A percentile compares a stretch with the other conserved stretches of the same genome.
Evolutionary conservation across 2,113 vertebrate genomes (phyloP).

Genomic region (Halcyon senegalensis): DNA sequence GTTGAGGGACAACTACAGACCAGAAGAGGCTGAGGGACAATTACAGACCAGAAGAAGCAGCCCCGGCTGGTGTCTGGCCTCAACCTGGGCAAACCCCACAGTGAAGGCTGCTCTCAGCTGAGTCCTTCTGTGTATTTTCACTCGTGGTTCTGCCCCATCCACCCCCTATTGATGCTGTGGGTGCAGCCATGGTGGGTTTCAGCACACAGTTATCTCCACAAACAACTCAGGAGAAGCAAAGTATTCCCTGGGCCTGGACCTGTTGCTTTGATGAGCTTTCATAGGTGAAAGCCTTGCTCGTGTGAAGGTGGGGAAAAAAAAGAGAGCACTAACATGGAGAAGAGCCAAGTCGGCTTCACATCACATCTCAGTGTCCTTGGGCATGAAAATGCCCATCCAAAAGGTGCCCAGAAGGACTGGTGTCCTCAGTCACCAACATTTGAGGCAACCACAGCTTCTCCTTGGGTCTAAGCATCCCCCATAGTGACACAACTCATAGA

Average conservation of each 20-base stretch:
- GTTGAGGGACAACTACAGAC: neutral
- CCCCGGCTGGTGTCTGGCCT: neutral
- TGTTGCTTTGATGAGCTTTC: neutral
- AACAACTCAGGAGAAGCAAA: neutral
- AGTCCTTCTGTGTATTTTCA: neutral
- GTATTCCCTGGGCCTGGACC: neutral
- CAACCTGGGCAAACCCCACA: rapidly evolving
- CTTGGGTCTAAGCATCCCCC: neutral
- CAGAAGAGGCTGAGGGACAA: neutral
- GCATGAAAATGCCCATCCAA: neutral
- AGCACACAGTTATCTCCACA: neutral
- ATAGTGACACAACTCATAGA: neutral
- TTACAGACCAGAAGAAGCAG: neutral
- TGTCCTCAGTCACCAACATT: neutral
- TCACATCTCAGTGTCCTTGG: too few species aligned
- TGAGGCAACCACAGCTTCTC: neutral
- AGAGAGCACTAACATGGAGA: neutral
- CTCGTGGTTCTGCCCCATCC: neutral
- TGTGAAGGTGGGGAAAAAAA: rapidly evolving
- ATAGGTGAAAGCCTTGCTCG: neutral
- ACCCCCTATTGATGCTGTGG: rapidly evolving
- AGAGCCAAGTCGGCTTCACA: neutral
- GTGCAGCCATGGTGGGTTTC: neutral
- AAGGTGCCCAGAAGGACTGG: neutral
- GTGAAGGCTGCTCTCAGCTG: rapidly evolving